Evolutionary conservation across 1,140 invertebrate species (phyloP).

Genomic region (Drosophila mayri): DNA sequence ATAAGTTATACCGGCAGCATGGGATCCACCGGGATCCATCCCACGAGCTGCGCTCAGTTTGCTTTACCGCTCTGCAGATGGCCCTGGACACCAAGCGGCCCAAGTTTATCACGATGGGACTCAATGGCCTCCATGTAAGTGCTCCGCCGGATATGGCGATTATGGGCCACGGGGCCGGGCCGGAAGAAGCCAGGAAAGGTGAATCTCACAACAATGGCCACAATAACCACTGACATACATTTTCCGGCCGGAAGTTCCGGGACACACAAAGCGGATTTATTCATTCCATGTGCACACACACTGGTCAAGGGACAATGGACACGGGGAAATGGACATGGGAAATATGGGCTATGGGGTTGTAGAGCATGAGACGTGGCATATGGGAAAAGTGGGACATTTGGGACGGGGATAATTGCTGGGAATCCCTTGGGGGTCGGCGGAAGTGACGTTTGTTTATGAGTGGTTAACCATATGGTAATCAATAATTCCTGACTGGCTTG

Average conservation of each 20-base stretch:
- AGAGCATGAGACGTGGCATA: slow-evolving; percentile 6
- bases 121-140: slow-evolving; percentile 94
- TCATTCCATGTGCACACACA: slow-evolving; percentile 21
- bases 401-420: slow-evolving; percentile 26
- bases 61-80: slow-evolving; percentile 92
- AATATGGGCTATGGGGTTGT: slow-evolving; percentile 6
- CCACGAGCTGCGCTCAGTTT: slow-evolving; percentile 93
- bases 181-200: neutral
- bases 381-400: slow-evolving; percentile 13
- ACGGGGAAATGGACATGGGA: slow-evolving; percentile 6
- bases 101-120: slow-evolving; percentile 92
- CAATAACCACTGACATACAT: slow-evolving; percentile 37
- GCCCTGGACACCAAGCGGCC: slow-evolving; percentile 94
- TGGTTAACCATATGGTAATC: slow-evolving; percentile 39
- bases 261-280: slow-evolving; percentile 44
- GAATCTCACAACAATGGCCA: slow-evolving; percentile 18
- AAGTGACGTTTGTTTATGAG: slow-evolving; percentile 42
- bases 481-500: slow-evolving; percentile 26
- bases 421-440: slow-evolving; percentile 16
- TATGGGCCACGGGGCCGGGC: slow-evolving; percentile 19
- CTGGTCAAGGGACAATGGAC: slow-evolving; percentile 3
- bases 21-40: slow-evolving; percentile 91
- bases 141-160: slow-evolving; percentile 41
- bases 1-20: slow-evolving; percentile 93
- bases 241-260: slow-evolving; percentile 47